Base-by-base conservation (phyloP, 30 jellyfish, hydroid and myxozoan genomes). In the Chironex yamaguchii region DNA sequence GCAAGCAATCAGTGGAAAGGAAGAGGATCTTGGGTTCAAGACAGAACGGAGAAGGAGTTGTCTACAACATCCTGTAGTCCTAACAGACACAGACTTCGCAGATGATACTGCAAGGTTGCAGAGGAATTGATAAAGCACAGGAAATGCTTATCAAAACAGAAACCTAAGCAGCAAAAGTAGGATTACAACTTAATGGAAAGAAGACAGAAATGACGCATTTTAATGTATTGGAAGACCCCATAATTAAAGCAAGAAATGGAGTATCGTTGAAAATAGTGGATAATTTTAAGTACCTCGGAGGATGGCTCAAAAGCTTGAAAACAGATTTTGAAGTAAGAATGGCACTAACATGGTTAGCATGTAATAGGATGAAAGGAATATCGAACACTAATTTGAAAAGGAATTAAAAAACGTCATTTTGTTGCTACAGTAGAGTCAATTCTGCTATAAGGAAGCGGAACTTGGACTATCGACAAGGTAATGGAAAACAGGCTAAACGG, bases 271-370 rank as follows among this genome's bases (percentile, higher is more conserved):
- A 58, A 9, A 22, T 6, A 11, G 73, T 22, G 6, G 73, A 58
- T 34, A 58, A 6, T 34, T 58, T 58, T 22, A 58, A 58, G 26
- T 58, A 58, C 29, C 11, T 58, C 73, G 73, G 73, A 12, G n/a
- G 36, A 9, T 58, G 73, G 73, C n/a, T 34, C 11, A 58, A 58
- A 58, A 22, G 73, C n/a, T n/a, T n/a, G n/a, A n/a, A n/a, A n/a
- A n/a, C n/a, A n/a, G n/a, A n/a, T n/a, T n/a, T n/a, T n/a, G n/a
- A n/a, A n/a, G n/a, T n/a, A n/a, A n/a, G n/a, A n/a, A n/a, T n/a
- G n/a, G n/a, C n/a, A n/a, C n/a, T 6, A 9, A 22, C 73, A 24
- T 58, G 73, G 73, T 13, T 9, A 13, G 73, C 73, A 58, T 21
- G 6, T 22, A 24, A 58, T 22, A 6, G 11, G 36, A 12, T 58